phyloP scores from a whole-genome alignment of 2,888 invertebrate genomes.

The Thereva nobilitata region DNA sequence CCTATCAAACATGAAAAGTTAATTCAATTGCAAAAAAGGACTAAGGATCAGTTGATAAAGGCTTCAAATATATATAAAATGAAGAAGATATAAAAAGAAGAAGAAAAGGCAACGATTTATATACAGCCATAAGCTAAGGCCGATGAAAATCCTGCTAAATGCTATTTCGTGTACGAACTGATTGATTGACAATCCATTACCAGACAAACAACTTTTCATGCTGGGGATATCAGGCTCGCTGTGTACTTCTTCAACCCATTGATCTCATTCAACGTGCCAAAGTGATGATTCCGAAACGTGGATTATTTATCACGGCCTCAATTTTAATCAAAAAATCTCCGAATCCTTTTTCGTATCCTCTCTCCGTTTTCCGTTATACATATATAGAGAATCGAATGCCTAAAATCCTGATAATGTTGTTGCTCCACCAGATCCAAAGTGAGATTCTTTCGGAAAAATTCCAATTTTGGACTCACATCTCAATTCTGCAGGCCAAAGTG shows the following conservation, averaged over 20 bases:
- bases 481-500: constrained; percentile 1
- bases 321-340: constrained; percentile 25
- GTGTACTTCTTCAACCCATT: not conserved
- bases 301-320: constrained; percentile 35
- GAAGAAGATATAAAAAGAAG: constrained; percentile 3
- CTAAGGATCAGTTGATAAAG: no score
- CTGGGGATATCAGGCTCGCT: constrained; percentile 3
- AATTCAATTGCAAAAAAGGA: constrained; percentile 1
- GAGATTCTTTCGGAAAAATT: constrained; percentile 15
- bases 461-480: constrained; percentile 31
- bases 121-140: constrained; percentile 18
- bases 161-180: constrained; percentile 29
- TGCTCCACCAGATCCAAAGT: constrained; percentile 7
- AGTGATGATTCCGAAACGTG: constrained; percentile 22
- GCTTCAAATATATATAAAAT: constrained; percentile 11
- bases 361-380: not conserved
- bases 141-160: constrained; percentile 26
- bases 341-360: constrained; percentile 27
- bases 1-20: constrained; percentile 23
- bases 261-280: constrained; percentile 7
- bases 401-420: constrained; percentile 34
- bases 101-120: constrained; percentile 18
- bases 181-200: constrained; percentile 36
- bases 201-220: constrained; percentile 25
- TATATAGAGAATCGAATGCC: constrained; percentile 4